Evolutionary conservation across 2,113 vertebrate genomes (phyloP).

Genomic region (Excalfactoria chinensis): DNA sequence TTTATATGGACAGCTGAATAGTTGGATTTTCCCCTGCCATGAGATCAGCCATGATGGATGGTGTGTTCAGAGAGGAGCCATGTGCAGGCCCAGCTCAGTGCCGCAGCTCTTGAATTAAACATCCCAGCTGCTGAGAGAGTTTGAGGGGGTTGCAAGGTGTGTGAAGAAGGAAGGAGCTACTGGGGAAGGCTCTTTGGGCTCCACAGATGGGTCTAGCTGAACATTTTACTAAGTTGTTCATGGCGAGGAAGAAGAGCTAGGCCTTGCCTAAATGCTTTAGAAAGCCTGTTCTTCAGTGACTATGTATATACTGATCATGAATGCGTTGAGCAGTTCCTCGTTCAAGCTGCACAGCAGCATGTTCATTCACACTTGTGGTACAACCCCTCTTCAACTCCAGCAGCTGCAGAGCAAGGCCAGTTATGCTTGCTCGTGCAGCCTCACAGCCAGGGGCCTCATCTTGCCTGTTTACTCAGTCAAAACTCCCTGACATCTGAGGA

Average conservation of each 20-base stretch:
- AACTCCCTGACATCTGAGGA: neutral
- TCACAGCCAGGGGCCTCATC: neutral
- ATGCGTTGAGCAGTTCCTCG: accelerated
- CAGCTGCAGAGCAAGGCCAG: accelerated
- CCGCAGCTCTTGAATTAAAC: neutral
- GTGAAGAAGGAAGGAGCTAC: neutral
- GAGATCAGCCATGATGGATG: neutral
- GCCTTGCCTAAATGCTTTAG: neutral
- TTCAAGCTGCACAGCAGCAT: neutral
- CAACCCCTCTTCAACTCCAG: neutral
- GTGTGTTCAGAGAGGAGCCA: neutral
- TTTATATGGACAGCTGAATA: neutral
- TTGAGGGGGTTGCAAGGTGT: neutral
- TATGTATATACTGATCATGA: neutral
- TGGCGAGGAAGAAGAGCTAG: neutral
- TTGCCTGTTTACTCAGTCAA: neutral
- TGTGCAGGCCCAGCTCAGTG: neutral
- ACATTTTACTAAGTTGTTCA: neutral
- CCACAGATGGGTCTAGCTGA: neutral
- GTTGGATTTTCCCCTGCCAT: neutral
- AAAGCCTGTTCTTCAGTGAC: neutral
- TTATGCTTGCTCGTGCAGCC: neutral
- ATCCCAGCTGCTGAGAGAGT: neutral
- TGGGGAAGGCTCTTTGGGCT: neutral
- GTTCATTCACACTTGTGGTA: neutral